Evolutionary conservation across 2,113 vertebrate species (phyloP), one percentile per base, ranked within the genome.

Genomic region (Entomyzon cyanotis): DNA sequence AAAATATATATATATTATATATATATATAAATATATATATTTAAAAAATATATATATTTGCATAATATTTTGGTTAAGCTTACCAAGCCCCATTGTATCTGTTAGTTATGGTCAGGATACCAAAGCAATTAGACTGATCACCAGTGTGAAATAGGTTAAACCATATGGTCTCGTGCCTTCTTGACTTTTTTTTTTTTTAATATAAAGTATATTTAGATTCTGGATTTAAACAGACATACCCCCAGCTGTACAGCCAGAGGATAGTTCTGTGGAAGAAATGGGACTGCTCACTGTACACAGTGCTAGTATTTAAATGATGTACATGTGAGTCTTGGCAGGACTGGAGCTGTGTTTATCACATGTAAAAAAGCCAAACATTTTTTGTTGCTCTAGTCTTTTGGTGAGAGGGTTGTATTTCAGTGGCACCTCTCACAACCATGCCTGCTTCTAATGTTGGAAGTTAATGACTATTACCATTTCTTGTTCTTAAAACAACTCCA

Each of bases 401-500:
- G 64, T 71, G 69, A 63, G 31, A 42, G 47, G 33, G 47, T 60
- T 79, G 4, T 93, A 86, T 94, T 92, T 86, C 83, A 93, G 60
- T 56, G n/a, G 58, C 65, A 78, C 33, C 77, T 94, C 68, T 81
- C 73, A 90, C 50, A 76, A 16, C 73, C 49, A n/a, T 58, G 37
- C 46, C 62, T 79, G 60, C 67, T 83, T 85, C 83, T 86, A 52
- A 81, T 68, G 69, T 71, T 93, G n/a, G 74, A 84, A 88, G 77
- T 86, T 93, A 92, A 84, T 76, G 80, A 81, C 68, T 78, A 19
- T 71, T 94, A 41, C 62, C 22, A 9, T 82, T 92, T 87, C 70
- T 69, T 84, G 52, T 91, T 91, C 77, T 95, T 73, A 71, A 93
- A 91, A 89, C 41, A 91, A 89, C 41, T 94, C 49, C 58, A 79